These are phyloP conservation scores for Alcedo atthis DNA, from an alignment of 2,797 vertebrate genomes.

Conservation along the genomic window DNA sequence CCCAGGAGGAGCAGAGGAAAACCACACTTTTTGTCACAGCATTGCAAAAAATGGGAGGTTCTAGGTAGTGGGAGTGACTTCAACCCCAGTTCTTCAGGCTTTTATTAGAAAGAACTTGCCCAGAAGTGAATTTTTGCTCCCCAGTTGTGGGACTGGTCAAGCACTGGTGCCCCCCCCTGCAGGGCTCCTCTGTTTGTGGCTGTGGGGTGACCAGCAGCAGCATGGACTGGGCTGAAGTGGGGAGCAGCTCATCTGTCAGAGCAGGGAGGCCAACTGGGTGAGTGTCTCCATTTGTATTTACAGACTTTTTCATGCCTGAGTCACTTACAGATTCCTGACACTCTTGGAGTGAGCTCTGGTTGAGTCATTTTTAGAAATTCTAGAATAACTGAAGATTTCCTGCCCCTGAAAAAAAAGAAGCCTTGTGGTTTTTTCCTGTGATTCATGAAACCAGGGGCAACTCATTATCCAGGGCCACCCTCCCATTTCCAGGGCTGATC, in stretches of 20 bases:
- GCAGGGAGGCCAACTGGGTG: background rate
- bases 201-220: background rate
- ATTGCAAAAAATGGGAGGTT: background rate
- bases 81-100: background rate
- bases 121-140: background rate
- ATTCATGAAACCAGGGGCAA: conserved; percentile 66
- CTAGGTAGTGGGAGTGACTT: no score
- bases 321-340: background rate
- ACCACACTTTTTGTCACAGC: background rate
- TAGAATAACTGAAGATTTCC: conserved; percentile 20
- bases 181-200: background rate
- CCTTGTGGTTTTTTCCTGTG: conserved; percentile 72
- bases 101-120: background rate
- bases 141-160: fast-evolving
- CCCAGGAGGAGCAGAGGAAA: background rate
- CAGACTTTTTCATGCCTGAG: background rate
- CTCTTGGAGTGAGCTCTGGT: background rate
- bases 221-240: background rate
- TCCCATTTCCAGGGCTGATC: conserved; percentile 74
- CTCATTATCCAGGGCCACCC: conserved; percentile 53
- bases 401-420: background rate
- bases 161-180: background rate
- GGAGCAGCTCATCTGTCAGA: background rate
- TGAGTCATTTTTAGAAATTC: conserved; percentile 3
- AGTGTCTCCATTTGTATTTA: background rate